Conservation (phyloP, 2,113 vertebrate genomes). For the Myrmecobius fasciatus region DNA sequence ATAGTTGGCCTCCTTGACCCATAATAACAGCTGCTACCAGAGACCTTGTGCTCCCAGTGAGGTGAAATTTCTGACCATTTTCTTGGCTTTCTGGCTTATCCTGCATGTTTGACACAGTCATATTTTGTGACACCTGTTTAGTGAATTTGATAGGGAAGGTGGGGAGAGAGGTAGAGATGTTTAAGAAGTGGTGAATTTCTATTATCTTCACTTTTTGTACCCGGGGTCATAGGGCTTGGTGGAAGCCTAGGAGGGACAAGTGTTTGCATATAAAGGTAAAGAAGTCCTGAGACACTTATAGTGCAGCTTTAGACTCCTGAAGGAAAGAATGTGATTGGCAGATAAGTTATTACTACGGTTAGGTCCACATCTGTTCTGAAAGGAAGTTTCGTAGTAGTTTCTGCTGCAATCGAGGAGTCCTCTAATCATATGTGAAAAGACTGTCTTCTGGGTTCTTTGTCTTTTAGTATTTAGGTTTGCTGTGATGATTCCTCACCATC, state of each 20-base stretch:
- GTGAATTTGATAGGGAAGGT: background rate
- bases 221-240: background rate
- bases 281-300: constrained; percentile 20
- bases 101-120: background rate
- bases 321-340: constrained; percentile 20
- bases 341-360: constrained; percentile 52
- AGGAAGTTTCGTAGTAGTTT: constrained; percentile 66
- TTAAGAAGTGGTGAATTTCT: background rate
- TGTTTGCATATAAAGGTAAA: constrained; percentile 7
- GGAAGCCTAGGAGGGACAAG: background rate
- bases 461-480: constrained; percentile 16
- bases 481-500: background rate
- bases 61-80: background rate
- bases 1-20: background rate
- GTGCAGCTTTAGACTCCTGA: constrained; percentile 43
- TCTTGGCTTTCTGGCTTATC: background rate
- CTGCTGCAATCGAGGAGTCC: background rate
- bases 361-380: constrained; percentile 70
- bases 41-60: background rate
- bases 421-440: constrained; percentile 61
- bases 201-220: background rate
- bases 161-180: too few species aligned
- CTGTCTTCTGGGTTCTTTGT: background rate
- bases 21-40: background rate
- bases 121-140: background rate